Base-by-base conservation (phyloP, 53 echinoderm and acorn worm species). In the Temnopleurus reevesii region DNA sequence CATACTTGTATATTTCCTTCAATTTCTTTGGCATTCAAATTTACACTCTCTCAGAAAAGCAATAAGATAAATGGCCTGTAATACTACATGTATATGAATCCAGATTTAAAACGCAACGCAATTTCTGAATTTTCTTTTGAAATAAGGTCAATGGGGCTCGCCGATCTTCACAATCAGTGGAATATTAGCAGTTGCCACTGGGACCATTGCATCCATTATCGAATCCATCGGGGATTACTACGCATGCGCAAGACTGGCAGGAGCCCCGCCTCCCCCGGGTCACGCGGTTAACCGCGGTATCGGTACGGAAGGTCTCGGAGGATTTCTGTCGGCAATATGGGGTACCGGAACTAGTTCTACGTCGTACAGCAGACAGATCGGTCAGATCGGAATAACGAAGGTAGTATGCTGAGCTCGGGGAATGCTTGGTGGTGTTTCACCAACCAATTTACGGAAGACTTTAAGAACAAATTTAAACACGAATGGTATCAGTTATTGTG, bases 241-340 rank as follows among this genome's bases (percentile, higher is more conserved):
- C 55, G 94, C 94, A n/a, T 90, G 91, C 81, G 94, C 94, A 23
- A 86, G 79, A 38, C 77, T 96, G 26, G 61, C 91, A n/a, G 90
- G 91, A 24, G 93, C 92, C 33, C 94, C 94, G 41, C 95, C 99
- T 5, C 96, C 94, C 0, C 99, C 99, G 2, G 30, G 83, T 1
- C 99, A 99, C 60, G 99, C 99, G 65, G 71, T 99, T 18, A 99
- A 99, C 47, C 94, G 99, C 12, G 99, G 99, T 2, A 99, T 99
- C n/a, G 94, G 92, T 4, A 94, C 96, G 4, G 99, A 99, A 49
- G 99, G 99, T 0, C n/a, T 99, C 5, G 95, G 96, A 0, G 94
- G 96, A 79, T 17, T 99, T 0, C 33, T 96, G 24, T 94, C 95
- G 4, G 99, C 95, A 0, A 55, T 91, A 28, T 94, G 94, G 86